Evolutionary conservation across 2,797 vertebrate species (phyloP).

Genomic region (Hyperoplus immaculatus): DNA sequence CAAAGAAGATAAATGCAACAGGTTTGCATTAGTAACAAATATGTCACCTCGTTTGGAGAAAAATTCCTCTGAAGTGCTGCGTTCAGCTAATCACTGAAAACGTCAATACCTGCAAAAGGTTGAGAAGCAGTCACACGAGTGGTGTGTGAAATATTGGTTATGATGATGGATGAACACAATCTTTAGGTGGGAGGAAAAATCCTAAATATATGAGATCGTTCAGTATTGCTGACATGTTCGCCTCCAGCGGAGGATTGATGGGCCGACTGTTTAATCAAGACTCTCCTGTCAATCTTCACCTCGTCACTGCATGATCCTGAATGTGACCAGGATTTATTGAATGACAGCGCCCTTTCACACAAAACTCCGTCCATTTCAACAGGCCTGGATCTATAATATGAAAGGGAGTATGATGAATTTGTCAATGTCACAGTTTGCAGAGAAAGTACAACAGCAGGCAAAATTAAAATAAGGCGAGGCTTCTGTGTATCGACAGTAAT

Average conservation of each 20-base stretch:
- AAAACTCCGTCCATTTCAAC: conserved; percentile 1
- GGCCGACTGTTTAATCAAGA: neutral
- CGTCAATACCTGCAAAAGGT: neutral
- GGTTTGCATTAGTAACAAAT: neutral
- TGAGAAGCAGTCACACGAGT: neutral
- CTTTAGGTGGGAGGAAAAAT: neutral
- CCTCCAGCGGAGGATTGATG: conserved; percentile 25
- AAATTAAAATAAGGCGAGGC: conserved; percentile 44
- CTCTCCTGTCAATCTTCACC: conserved; percentile 25
- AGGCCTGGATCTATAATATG: conserved; percentile 26
- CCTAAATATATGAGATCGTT: conserved; percentile 8
- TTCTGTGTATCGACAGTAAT: conserved; percentile 17
- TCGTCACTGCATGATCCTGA: neutral
- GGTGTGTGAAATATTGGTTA: neutral
- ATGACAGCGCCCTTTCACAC: conserved; percentile 7
- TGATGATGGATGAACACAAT: conserved; percentile 27
- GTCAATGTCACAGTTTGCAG: conserved; percentile 45
- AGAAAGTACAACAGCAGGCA: conserved; percentile 28
- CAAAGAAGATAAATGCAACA: neutral
- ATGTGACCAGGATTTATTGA: conserved; percentile 32
- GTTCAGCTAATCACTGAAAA: neutral
- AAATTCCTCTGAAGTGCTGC: neutral
- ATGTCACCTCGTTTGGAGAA: neutral
- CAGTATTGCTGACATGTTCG: neutral
- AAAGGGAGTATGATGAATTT: conserved; percentile 43